Percentiles rank a stretch among this genome's conserved stretches.
Evolutionary conservation across 1,140 invertebrate species (phyloP).

Genomic region (Drosophila nikananu): DNA sequence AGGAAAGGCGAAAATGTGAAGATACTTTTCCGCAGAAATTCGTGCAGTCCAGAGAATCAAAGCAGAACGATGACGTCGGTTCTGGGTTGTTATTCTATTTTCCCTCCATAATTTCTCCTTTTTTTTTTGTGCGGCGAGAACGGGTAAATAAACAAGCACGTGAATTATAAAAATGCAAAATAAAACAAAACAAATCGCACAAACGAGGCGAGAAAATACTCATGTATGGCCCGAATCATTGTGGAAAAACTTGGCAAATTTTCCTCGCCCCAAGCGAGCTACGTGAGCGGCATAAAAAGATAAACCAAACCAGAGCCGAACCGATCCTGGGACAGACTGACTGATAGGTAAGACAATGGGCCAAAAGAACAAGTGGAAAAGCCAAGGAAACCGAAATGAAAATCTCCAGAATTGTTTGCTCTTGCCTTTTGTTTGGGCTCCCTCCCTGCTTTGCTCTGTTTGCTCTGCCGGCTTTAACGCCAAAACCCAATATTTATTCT

Average conservation of each 20-base stretch:
- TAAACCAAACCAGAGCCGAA: constrained; percentile 41
- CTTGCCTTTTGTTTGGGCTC: constrained; percentile 55
- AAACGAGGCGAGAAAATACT: constrained; percentile 47
- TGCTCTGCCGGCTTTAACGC: constrained; percentile 63
- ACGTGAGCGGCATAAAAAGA: constrained; percentile 65
- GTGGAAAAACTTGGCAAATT: constrained; percentile 76
- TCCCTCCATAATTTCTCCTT: not conserved
- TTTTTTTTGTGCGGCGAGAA: constrained; percentile 11
- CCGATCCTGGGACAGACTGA: constrained; percentile 41
- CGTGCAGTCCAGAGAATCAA: constrained; percentile 6
- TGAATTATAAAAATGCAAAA: constrained; percentile 65
- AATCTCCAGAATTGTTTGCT: constrained; percentile 63
- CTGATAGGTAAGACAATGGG: constrained; percentile 54
- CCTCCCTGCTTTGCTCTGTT: constrained; percentile 24
- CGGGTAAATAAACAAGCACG: constrained; percentile 72
- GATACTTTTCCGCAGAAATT: constrained; percentile 25
- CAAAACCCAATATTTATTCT: constrained; percentile 82
- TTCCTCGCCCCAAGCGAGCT: constrained; percentile 62
- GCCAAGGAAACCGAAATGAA: constrained; percentile 51
- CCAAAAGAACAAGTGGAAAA: constrained; percentile 53
- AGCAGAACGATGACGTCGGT: constrained; percentile 35
- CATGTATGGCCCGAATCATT: constrained; percentile 66
- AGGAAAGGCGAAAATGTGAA: constrained; percentile 19
- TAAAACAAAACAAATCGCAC: constrained; percentile 53
- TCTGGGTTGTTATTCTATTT: constrained; percentile 16